Evolutionary conservation across 2,113 vertebrate genomes (phyloP).

Genomic region (Calypte anna): DNA sequence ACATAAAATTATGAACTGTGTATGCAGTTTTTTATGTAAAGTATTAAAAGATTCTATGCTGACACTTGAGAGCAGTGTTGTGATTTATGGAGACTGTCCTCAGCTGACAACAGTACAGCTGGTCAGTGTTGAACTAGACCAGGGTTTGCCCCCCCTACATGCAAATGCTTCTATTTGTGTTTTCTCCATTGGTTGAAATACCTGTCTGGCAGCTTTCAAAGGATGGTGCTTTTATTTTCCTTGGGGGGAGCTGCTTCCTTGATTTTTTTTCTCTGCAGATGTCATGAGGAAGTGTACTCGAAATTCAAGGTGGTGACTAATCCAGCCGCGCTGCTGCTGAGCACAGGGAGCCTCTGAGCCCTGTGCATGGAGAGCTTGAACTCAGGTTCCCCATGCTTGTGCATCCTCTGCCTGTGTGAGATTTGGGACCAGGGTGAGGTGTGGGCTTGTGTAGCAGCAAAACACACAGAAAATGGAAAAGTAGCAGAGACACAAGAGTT

Average conservation of each 20-base stretch:
- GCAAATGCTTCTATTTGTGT: background rate
- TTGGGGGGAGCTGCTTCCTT: background rate
- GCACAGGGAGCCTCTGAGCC: background rate
- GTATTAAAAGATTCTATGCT: conserved; percentile 83
- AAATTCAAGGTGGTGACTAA: background rate
- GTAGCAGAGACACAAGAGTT: accelerated
- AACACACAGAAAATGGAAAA: background rate
- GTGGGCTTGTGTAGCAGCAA: background rate
- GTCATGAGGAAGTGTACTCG: background rate
- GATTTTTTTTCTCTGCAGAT: background rate
- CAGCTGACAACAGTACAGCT: background rate
- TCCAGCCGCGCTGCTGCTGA: background rate
- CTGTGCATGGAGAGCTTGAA: background rate
- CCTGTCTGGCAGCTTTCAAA: background rate
- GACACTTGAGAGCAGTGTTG: conserved; percentile 47
- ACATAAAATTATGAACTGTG: conserved; percentile 82
- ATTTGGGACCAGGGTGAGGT: no score
- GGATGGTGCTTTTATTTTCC: background rate
- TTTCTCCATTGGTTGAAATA: background rate
- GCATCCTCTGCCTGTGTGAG: no score
- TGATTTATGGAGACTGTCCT: background rate
- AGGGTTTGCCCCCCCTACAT: background rate
- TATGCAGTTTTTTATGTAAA: conserved; percentile 85
- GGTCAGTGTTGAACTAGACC: accelerated
- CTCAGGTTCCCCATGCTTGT: accelerated